phyloP scores from a whole-genome alignment of 92 coral and sea anemone species.

The Epizoanthus scotinus region DNA sequence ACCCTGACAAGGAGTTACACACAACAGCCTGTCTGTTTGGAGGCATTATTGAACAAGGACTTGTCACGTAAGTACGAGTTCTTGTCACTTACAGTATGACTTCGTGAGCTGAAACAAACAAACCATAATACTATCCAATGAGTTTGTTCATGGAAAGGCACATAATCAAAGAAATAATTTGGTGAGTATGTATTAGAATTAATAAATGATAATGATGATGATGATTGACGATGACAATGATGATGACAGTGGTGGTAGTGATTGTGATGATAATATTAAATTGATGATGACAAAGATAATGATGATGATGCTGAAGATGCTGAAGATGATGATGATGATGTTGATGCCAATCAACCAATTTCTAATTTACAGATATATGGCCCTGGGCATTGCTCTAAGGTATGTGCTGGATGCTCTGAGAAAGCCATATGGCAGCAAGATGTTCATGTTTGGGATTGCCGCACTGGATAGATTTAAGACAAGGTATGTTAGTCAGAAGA shows the following conservation, averaged over 20 bases:
- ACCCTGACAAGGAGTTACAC: conserved; percentile 97
- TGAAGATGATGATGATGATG: neutral
- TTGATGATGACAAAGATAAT: neutral
- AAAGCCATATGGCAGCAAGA: conserved; percentile 89
- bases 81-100: no score
- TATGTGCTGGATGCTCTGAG: conserved; percentile 96
- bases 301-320: neutral
- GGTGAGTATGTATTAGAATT: neutral
- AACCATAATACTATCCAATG: no score
- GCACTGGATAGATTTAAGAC: conserved; percentile 97
- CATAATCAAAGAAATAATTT: neutral
- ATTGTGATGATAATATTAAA: neutral
- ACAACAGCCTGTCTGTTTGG: conserved; percentile 76
- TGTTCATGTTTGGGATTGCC: conserved; percentile 98
- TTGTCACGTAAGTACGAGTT: conserved; percentile 77
- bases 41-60: conserved; percentile 93
- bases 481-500: conserved; percentile 48
- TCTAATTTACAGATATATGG: conserved; percentile 86
- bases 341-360: neutral
- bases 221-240: neutral
- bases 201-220: neutral
- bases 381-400: conserved; percentile 95
- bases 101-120: no score
- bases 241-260: no score
- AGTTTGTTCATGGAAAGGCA: no score